Base-by-base conservation (phyloP, 2,888 invertebrate genomes). In the Dolomedes plantarius region DNA sequence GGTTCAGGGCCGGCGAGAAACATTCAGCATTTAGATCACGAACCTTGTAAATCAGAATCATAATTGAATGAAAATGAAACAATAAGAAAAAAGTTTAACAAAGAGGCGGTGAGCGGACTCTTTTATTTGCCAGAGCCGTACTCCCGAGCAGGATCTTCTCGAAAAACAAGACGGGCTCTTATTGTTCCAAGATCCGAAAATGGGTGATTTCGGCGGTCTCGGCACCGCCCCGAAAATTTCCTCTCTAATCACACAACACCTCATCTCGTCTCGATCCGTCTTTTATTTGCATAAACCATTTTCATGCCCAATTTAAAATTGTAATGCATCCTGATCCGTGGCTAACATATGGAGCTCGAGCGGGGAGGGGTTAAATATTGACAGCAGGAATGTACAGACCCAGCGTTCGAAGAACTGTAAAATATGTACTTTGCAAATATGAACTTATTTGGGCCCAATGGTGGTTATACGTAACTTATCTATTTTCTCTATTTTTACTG, bases 211-310 rank as follows among this genome's bases (percentile, higher is more conserved):
- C 65, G 32, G 41, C 65, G 36, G 65, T 73, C 64, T 64, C 31
- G 32, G 65, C 41, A 16, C 81, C 81, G 81, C 81, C 81, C 81
- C 74, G 62, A 29, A 69, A 69, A 81, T 81, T 81, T 69, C 19
- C 75, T 64, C 41, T 39, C n/a, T 75, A 36, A 29, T 69, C 64
- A 69, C 75, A 75, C 75, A 69, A 81, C 71, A 36, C 68, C 50
- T 32, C 64, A 41, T 31, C 64, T 39, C 64, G 56, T 31, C 32
- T 69, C 41, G 29, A 9, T 11, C 11, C 39, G 16, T 19, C 64
- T 46, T 69, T 41, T 81, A 81, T 81, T 81, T 75, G 81, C 81
- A 81, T 81, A 81, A 81, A 81, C 75, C 74, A 81, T 81, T 81
- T 56, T 81, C 32, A 28, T 46, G 77, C 28, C 23, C 13, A 72